A percentile compares a stretch with the other conserved stretches of the same genome.
phyloP scores from a whole-genome alignment of 2,888 invertebrate species.

The Dryomyza anilis region DNA sequence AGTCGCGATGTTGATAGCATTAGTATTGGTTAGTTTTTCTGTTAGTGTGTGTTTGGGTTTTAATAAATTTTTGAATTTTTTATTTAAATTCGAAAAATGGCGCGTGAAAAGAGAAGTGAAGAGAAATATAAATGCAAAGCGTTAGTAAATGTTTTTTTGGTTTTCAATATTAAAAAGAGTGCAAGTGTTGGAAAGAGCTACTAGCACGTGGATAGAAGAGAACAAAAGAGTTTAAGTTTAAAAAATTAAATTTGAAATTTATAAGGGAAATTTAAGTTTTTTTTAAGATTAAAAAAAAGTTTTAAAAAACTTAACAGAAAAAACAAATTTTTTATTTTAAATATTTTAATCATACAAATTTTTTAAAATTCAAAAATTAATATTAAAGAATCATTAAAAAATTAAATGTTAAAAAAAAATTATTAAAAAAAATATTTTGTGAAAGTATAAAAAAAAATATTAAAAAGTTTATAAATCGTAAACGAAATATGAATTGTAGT shows the following conservation, averaged over 20 bases:
- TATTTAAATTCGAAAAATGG: slow-evolving; percentile 9
- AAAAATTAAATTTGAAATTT: background rate
- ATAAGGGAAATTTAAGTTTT: background rate
- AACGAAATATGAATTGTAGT: slow-evolving; percentile 13
- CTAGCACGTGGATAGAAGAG: too few species aligned
- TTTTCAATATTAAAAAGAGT: background rate
- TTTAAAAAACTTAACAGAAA: too few species aligned
- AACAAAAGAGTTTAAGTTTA: slow-evolving; percentile 16
- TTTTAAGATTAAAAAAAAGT: background rate
- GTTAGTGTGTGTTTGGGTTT: slow-evolving; percentile 20
- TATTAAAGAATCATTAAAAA: slow-evolving; percentile 17
- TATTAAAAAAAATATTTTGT: slow-evolving; percentile 29
- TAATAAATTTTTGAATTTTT: slow-evolving; percentile 19
- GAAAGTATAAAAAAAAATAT: too few species aligned
- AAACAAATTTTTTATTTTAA: too few species aligned
- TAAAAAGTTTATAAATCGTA: too few species aligned
- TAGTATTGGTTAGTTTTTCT: slow-evolving; percentile 42
- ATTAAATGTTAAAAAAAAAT: slow-evolving; percentile 34
- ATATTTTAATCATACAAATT: too few species aligned
- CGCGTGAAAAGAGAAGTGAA: slow-evolving; percentile 30
- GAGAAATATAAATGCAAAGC: slow-evolving; percentile 1
- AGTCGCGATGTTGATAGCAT: slow-evolving; percentile 26
- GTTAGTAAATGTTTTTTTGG: slow-evolving; percentile 1
- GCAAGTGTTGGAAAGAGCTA: slow-evolving; percentile 10
- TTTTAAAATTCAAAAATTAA: background rate